Evolutionary conservation across 2,888 invertebrate genomes (phyloP), one percentile per base, ranked within the genome.

Genomic region (Phalangium opilio): DNA sequence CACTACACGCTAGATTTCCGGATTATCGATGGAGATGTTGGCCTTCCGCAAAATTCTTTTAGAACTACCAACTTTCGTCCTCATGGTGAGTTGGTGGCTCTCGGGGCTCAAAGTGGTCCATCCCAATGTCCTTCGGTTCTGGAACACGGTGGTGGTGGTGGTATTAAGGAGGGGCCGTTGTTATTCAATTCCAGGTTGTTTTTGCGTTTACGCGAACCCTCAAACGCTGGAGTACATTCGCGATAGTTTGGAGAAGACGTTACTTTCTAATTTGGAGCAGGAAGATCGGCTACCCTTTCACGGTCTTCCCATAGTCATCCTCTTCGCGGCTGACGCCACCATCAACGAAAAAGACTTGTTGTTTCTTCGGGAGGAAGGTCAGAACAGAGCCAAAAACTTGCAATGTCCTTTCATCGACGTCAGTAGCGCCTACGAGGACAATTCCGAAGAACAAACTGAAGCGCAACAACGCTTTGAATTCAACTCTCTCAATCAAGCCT

Each of bases 221-320:
- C 83, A 85, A 61, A 83, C 89, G 0, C 83, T 93, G 61, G 89
- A 91, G 62, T 91, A 86, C 64, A 80, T 95, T 44, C 75, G 86
- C 57, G 83, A 83, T 49, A 87, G 87, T 65, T 74, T 95, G 55
- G 87, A 91, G 65, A 85, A 89, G 65, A 89, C 89, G 3, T 71
- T 93, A 20, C 70, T 90, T 10, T 82, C 84, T 15, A 89, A 90
- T 72, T 72, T 90, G 49, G 86, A 87, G 61, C 81, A 85, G 59
- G 87, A 90, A 62, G 90, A 90, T 62, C 81, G 86, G 60, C 65
- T 81, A 51, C 82, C 83, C 11, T 84, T 89, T 65, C 85, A 87
- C 69, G 67, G 81, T 52, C 68, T 90, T 56, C 91, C 91, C 2
- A 79, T 90, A 61, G 87, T 90, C 41, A 76, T 93, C 59, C 79